These are phyloP conservation scores for Drosophila parthenogenetica DNA, from an alignment of 2,888 invertebrate species.

Conservation along the genomic window DNA sequence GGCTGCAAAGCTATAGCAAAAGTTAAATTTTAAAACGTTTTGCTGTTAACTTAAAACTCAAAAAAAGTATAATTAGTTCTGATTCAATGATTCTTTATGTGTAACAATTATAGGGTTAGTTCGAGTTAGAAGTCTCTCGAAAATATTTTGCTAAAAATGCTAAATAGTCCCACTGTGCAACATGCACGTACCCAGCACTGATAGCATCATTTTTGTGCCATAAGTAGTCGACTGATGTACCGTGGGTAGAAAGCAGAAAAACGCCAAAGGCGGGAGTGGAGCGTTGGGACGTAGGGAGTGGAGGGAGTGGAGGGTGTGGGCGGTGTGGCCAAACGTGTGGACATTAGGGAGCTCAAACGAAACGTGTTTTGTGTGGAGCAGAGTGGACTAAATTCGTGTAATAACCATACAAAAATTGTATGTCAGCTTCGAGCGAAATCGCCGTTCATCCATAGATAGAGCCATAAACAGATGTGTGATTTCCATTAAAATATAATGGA, in stretches of 20 bases:
- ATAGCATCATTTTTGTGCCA: slow-evolving; percentile 56
- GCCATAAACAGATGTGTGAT: slow-evolving; percentile 71
- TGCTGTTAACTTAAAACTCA: too few relatives aligned
- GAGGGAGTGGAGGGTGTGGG: neutral
- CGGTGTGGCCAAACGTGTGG: slow-evolving; percentile 53
- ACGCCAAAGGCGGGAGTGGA: neutral
- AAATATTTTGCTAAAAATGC: too few relatives aligned
- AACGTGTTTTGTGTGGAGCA: neutral
- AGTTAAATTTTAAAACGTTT: neutral
- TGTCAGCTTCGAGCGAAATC: slow-evolving; percentile 41
- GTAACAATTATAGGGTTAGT: neutral
- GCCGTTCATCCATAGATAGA: slow-evolving; percentile 50
- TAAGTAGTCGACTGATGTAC: slow-evolving; percentile 43
- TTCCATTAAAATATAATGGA: slow-evolving; percentile 73
- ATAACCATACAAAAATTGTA: slow-evolving; percentile 58
- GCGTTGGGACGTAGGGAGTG: neutral
- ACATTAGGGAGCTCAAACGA: slow-evolving; percentile 48
- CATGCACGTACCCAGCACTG: slow-evolving; percentile 49
- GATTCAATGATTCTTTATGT: too few relatives aligned
- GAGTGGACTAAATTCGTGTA: slow-evolving; percentile 40
- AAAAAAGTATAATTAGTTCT: too few relatives aligned
- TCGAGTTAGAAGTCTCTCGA: too few relatives aligned
- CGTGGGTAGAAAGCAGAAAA: neutral
- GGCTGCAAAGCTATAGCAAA: neutral
- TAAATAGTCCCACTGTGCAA: slow-evolving; percentile 10